phyloP scores from a whole-genome alignment of 2,888 invertebrate species.

The Netelia melanura region DNA sequence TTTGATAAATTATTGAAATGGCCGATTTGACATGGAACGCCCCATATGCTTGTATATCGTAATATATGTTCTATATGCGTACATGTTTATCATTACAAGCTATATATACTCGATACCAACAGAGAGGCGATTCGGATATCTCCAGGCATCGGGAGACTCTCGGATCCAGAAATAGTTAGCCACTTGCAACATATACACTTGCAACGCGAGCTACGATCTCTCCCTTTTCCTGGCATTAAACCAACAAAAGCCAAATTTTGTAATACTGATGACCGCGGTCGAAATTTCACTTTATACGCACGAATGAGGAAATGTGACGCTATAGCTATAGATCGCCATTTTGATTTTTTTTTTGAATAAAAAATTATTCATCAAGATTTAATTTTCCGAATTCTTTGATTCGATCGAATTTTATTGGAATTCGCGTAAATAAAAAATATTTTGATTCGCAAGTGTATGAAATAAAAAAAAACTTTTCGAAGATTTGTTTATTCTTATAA shows the following conservation, averaged over 20 bases:
- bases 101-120: neutral
- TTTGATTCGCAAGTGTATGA: no score
- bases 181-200: conserved; percentile 76
- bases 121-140: conserved; percentile 38
- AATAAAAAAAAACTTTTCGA: conserved; percentile 14
- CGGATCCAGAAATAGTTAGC: conserved; percentile 78
- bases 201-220: conserved; percentile 66
- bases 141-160: conserved; percentile 68
- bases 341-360: neutral
- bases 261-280: conserved; percentile 56
- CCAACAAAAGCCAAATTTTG: conserved; percentile 75
- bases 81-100: neutral
- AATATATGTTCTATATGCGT: neutral
- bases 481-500: conserved; percentile 16
- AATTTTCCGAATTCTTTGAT: neutral
- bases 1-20: neutral
- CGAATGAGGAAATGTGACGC: conserved; percentile 1
- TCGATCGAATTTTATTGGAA: no score
- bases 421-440: no score
- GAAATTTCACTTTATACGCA: conserved; percentile 66
- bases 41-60: neutral
- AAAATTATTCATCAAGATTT: neutral
- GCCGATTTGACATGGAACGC: neutral
- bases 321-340: neutral
- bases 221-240: conserved; percentile 77